These are phyloP conservation scores for Epinotia bilunana DNA, from an alignment of 2,888 invertebrate species.

Conservation along the genomic window DNA sequence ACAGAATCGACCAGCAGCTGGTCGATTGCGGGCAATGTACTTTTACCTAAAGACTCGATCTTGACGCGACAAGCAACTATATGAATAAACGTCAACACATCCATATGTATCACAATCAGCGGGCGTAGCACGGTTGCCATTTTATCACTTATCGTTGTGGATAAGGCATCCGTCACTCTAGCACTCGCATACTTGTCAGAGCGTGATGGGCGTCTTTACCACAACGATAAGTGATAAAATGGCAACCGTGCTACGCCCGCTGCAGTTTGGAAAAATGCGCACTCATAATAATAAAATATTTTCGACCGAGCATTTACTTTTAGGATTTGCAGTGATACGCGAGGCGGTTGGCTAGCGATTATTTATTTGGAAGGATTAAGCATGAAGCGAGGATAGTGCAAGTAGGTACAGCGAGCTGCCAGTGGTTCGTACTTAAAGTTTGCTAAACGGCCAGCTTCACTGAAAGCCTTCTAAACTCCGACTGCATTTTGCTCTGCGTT, in stretches of 20 bases:
- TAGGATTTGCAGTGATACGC: slow-evolving; percentile 70
- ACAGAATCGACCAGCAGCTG: too few relatives aligned
- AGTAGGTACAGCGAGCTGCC: slow-evolving; percentile 55
- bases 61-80: not conserved
- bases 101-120: slow-evolving; percentile 26
- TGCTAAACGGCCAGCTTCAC: slow-evolving; percentile 72
- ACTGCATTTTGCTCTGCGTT: slow-evolving; percentile 65
- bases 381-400: slow-evolving; percentile 63
- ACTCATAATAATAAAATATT: slow-evolving; percentile 57
- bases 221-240: too few relatives aligned
- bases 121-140: too few relatives aligned
- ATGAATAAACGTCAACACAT: not conserved
- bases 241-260: too few relatives aligned
- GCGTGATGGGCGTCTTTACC: too few relatives aligned
- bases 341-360: slow-evolving; percentile 62
- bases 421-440: slow-evolving; percentile 75
- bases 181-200: too few relatives aligned
- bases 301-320: slow-evolving; percentile 61
- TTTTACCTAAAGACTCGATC: not conserved
- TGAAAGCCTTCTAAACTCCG: slow-evolving; percentile 74
- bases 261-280: slow-evolving; percentile 48
- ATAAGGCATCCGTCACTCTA: too few relatives aligned
- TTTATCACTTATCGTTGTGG: too few relatives aligned
- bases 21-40: too few relatives aligned
- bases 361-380: slow-evolving; percentile 77